These are phyloP conservation scores for Eubucco bourcierii DNA, from an alignment of 2,113 vertebrate species.

Conservation along the genomic window DNA sequence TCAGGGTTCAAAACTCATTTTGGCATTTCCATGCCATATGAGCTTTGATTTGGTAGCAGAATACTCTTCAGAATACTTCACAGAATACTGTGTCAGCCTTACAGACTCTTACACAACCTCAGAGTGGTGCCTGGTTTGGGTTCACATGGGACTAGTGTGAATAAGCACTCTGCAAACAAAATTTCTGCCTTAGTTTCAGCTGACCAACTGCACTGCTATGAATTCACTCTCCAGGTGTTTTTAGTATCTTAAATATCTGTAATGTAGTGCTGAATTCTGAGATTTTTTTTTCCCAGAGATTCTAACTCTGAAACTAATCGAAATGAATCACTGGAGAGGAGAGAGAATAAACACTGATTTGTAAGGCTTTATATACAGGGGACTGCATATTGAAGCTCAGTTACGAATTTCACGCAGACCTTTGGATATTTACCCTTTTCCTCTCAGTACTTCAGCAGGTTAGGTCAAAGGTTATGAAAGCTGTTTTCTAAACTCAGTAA, in stretches of 20 bases:
- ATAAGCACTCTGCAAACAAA: neutral
- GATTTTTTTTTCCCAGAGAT: neutral
- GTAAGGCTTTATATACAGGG: neutral
- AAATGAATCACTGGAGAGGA: neutral
- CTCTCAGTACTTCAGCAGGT: neutral
- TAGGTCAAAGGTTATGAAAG: neutral
- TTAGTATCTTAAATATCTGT: neutral
- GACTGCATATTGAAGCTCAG: neutral
- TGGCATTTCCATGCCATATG: neutral
- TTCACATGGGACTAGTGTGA: neutral
- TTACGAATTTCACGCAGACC: neutral
- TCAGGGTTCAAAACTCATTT: neutral
- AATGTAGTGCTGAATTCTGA: neutral
- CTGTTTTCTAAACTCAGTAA: neutral
- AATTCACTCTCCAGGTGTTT: neutral
- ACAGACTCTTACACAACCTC: neutral
- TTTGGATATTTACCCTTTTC: neutral
- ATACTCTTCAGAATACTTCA: too few relatives aligned
- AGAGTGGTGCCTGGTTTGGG: neutral
- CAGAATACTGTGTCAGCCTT: rapidly evolving
- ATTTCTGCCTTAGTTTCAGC: neutral
- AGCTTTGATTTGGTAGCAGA: neutral
- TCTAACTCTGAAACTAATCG: neutral
- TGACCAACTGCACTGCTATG: neutral
- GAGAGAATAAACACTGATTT: neutral